Conservation (phyloP, 2,113 vertebrate genomes). For the Toxostoma redivivum region DNA sequence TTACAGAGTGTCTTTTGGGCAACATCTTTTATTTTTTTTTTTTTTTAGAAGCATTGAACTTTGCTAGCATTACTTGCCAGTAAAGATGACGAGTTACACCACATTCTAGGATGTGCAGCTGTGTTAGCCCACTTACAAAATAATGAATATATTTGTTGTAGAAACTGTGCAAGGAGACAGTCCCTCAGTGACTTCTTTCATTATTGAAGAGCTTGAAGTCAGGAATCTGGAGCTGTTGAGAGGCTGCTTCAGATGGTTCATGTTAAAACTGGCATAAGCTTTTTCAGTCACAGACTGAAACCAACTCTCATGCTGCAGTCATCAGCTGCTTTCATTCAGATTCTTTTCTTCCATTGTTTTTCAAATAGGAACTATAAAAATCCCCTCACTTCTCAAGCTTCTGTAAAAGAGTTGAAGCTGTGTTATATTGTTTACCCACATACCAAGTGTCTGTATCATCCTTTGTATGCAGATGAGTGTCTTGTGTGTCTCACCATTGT, state of each 20-base stretch:
- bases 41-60: background rate
- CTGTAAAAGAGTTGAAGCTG: background rate
- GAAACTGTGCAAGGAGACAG: background rate
- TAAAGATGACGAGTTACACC: background rate
- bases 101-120: background rate
- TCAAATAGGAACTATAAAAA: background rate
- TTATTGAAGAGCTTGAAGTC: background rate
- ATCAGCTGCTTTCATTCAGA: background rate
- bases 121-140: background rate
- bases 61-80: background rate
- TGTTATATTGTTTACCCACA: background rate
- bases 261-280: background rate
- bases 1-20: background rate
- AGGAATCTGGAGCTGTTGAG: background rate
- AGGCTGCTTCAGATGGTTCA: background rate
- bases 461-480: background rate
- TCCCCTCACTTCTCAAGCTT: background rate
- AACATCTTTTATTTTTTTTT: background rate
- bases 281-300: background rate
- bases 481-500: background rate
- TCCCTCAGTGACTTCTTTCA: background rate
- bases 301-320: background rate
- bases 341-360: background rate
- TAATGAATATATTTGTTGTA: background rate
- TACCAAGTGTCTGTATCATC: background rate